Base-by-base conservation (phyloP, 2,113 vertebrate species). In the Mesembrinibis cayennensis region DNA sequence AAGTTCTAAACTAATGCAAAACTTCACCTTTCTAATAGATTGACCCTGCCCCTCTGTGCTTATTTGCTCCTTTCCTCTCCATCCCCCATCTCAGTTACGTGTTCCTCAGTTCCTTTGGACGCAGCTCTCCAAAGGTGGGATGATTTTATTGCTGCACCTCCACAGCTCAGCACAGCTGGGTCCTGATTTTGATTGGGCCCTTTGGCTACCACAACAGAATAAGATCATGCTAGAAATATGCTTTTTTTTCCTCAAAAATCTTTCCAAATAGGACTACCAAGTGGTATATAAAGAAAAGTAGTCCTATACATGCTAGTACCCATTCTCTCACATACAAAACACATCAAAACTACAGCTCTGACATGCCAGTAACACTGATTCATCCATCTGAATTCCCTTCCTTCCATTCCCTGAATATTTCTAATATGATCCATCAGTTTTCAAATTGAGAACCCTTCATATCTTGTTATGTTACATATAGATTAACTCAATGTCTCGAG, bases 31-130 rank as follows among this genome's bases (percentile, higher is more conserved):
- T 66, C 50, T 50, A 29, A 14, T 19, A 81, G 34, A 38, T 17
- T 69, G 13, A n/a, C 6, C 9, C 10, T 69, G 7, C 1, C 1
- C 2, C 13, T 74, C 59, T 26, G 3, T 7, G 3, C 10, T 52
- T 65, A n/a, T 67, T 89, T 29, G 3, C 2, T 56, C 25, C 34
- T 92, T 58, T 13, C 10, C 2, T 66, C 13, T 58, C 17, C 7
- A 9, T 52, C 22, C 7, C 17, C 10, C 16, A 58, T 65, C 59
- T 78, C 26, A 65, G 7, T 56, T 66, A 40, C 4, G 3, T 30
- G 5, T 77, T 91, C 53, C 59, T 53, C 25, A 30, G 12, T 78
- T 89, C 29, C 36, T 78, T 84, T 58, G 38, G 30, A 26, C 29
- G 4, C 30, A 66, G 15, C 5, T 44, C 10, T 66, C 58, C 55